Evolutionary conservation across 2,113 vertebrate species (phyloP), one percentile per base, ranked within the genome.

Genomic region (Dolichotis patagonum): DNA sequence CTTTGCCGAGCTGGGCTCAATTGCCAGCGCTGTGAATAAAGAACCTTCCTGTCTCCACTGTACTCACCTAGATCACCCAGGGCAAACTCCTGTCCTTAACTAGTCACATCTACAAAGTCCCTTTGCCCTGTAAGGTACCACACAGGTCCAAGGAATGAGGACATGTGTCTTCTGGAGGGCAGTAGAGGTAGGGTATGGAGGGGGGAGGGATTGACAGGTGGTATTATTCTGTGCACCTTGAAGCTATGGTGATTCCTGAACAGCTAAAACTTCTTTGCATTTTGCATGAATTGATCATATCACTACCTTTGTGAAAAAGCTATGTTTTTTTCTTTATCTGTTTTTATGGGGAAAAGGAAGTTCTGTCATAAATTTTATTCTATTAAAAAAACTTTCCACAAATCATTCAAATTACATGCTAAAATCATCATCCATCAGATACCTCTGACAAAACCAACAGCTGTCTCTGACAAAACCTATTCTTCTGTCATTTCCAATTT

Each of bases 351-450:
- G 87, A 35, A 80, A 52, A 94, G 24, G 12, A 77, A 88, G 19
- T 95, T 89, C 4, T 62, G 32, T 43, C 12, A 81, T 41, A 95
- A 58, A 43, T 77, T 81, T 90, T 82, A n/a, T 93, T 84, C 49
- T 60, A 38, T 56, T 90, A 38, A 38, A 73, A 73, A 95, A 95
- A 82, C 38, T 62, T 7, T 11, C 49, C 58, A n/a, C 30, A 80
- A 52, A 58, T 77, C 19, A 85, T 46, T 69, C 86, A 58, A 62
- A 78, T 71, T 22, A 16, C 35, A n/a, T 30, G 41, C 13, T 35
- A 85, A 84, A 58, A 85, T 43, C 41, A 58, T 26, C 46, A 14
- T 91, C 58, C 10, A 9, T 35, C 69, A 85, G 80, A 63, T 6
- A 58, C 28, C 56, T 84, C 46, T 58, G 67, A 7, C 32, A 41